Conservation (phyloP, 2,113 vertebrate species). For the Albula glossodonta region DNA sequence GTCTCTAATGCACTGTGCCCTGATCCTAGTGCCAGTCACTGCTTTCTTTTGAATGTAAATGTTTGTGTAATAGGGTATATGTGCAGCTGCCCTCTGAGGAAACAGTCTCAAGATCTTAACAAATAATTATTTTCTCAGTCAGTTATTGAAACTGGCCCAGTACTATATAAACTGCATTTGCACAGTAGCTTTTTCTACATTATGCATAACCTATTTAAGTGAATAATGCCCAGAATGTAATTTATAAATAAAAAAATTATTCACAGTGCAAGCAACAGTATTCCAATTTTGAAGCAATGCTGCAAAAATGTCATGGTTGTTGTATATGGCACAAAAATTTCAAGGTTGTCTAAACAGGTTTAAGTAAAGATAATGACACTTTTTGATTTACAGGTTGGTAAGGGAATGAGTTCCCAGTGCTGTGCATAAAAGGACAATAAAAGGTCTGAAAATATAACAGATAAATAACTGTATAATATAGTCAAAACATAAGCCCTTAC, state of each 20-base stretch:
- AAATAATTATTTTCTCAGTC: background rate
- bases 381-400: background rate
- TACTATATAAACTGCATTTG: no score
- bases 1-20: background rate
- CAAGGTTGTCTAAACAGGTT: background rate
- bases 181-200: background rate
- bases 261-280: no score
- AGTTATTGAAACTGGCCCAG: background rate
- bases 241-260: no score
- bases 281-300: no score
- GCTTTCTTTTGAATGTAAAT: background rate
- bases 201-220: background rate
- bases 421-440: no score
- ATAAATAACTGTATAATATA: background rate
- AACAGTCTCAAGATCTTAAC: background rate
- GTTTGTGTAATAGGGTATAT: background rate
- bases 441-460: background rate
- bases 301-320: no score
- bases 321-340: no score
- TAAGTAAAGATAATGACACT: background rate
- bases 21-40: background rate
- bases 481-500: slow-evolving; percentile 68
- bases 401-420: background rate
- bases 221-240: background rate
- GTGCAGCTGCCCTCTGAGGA: background rate